Evolutionary conservation across 2,797 vertebrate species (phyloP), one percentile per base, ranked within the genome.

Genomic region (Lagorchestes hirsutus): DNA sequence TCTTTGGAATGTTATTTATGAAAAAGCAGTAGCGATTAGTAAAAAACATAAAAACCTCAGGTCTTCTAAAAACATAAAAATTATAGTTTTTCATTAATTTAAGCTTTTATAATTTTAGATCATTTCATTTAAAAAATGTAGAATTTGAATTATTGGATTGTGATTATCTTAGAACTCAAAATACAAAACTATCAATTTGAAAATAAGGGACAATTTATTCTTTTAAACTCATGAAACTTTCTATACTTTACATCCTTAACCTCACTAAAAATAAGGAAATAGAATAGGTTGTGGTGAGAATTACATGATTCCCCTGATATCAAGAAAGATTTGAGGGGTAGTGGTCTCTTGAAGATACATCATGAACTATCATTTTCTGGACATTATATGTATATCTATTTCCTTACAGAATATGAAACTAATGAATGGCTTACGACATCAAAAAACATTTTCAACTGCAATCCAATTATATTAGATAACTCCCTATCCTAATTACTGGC

Each of bases 1-100:
- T 29, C 90, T 91, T 93, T 92, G 93, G 46, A 87, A 96, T 92
- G 24, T 54, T 93, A 46, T 95, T 94, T 90, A 57, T 93, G 40
- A 54, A 59, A 24, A 55, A 12, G 29, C 46, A 55, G 29, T 12
- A 82, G 34, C 40, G 59, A 59, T 40, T n/a, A 87, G 93, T 28
- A n/a, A n/a, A 18, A n/a, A n/a, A n/a, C 22, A 31, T 29, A 31
- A 57, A 57, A 57, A 50, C 57, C 46, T 93, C 27, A 52, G 31
- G 27, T 94, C 93, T 46, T 95, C 94, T n/a, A 92, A 91, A 92
- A 90, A 50, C 31, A 57, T n/a, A 91, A 54, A 56, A 93, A 13
- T 34, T 94, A 27, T 90, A 13, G 56, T 5, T 90, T 92, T 90
- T 91, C 34, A 59, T 82, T 9, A 93, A 92, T 22, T n/a, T 90